Evolutionary conservation across 2,888 invertebrate species (phyloP), one percentile per base, ranked within the genome.

Genomic region (Norana najaformis): DNA sequence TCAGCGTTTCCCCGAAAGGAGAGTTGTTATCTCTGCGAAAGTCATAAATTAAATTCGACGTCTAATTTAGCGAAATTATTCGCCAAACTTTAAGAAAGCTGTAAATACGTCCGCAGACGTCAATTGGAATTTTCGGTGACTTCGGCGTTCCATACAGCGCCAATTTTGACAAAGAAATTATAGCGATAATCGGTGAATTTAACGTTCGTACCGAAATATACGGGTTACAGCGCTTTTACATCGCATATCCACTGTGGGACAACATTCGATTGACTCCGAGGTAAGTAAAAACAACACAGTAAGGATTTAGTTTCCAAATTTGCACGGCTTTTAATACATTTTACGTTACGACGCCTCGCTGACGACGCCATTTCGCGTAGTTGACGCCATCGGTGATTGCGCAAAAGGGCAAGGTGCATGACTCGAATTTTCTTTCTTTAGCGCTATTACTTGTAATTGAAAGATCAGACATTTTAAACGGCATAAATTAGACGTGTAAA

Each of bases 61-160:
- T 69, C 69, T n/a, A 69, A 69, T 69, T 69, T 69, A n/a, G n/a
- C 69, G 69, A 69, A 69, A 69, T 69, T n/a, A 69, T 69, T n/a
- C 8, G 69, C 69, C 8, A n/a, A 69, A 30, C 30, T n/a, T n/a
- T n/a, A n/a, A n/a, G 69, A 30, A n/a, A 69, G 69, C 69, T 69
- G n/a, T 69, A 69, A n/a, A 69, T 69, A 69, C 30, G 69, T 69
- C 69, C 6, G 30, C 69, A 69, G n/a, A 20, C 47, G 47, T 47
- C 20, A 8, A 69, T 69, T n/a, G n/a, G 30, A 69, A 69, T 30
- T 69, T 69, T 69, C 69, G 69, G 69, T 69, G 69, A 69, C 69
- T 69, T n/a, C 69, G n/a, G 69, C 69, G 69, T 69, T 69, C 69
- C 69, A 69, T 69, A 69, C 69, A 69, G 69, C 69, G 69, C 69